A percentile compares a stretch with the other conserved stretches of the same genome.
Evolutionary conservation across 2,113 vertebrate genomes (phyloP).

Genomic region (Lycaon pictus): DNA sequence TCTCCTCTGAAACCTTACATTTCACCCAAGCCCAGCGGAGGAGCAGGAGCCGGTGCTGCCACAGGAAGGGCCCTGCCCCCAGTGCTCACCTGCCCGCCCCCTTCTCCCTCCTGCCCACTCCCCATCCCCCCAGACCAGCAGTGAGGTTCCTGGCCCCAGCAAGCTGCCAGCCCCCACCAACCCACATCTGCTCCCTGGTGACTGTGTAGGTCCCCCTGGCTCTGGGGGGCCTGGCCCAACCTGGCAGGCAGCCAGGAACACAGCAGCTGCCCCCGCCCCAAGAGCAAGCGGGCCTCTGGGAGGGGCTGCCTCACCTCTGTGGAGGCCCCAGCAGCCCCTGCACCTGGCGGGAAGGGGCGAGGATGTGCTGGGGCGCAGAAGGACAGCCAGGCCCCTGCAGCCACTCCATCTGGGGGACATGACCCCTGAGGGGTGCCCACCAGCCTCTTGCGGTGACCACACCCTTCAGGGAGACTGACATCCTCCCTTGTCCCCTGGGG

Average conservation of each 20-base stretch:
- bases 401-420: rapidly evolving
- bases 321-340: neutral
- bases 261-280: neutral
- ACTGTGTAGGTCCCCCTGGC: neutral
- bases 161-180: neutral
- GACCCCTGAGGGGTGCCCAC: neutral
- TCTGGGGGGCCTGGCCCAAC: neutral
- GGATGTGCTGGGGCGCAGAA: rapidly evolving
- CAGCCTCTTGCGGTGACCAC: neutral
- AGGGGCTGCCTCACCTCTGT: neutral
- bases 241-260: neutral
- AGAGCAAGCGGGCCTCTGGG: neutral
- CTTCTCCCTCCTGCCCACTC: too few relatives aligned
- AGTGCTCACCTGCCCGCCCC: neutral
- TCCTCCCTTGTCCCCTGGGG: neutral
- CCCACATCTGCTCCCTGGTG: neutral
- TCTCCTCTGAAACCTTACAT: too few relatives aligned
- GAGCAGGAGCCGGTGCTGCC: neutral
- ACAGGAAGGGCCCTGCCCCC: too few relatives aligned
- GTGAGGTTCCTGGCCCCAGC: neutral
- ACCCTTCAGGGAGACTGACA: neutral
- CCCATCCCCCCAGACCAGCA: neutral
- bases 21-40: neutral
- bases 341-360: neutral
- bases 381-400: neutral